Base-by-base conservation (phyloP, 1,140 invertebrate species). In the Nymphalis io region DNA sequence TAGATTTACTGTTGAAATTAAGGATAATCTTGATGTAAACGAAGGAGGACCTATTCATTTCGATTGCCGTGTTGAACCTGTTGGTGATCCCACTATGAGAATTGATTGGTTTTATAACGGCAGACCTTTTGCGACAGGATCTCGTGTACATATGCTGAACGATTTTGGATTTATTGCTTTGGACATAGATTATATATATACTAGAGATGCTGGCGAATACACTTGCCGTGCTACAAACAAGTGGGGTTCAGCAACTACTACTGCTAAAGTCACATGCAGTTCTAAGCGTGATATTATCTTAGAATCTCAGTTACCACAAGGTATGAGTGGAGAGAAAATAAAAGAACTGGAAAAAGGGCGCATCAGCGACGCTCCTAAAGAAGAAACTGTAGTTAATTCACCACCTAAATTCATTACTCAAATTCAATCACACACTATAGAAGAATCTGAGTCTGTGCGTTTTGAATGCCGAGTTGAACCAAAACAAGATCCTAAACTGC, bases 401-500 rank as follows among this genome's bases (percentile, higher is more conserved):
- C 96, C 97, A 61, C 97, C 97, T 10, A 95, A 95, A 84, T 98
- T 98, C 82, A 94, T 97, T 16, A 96, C 96, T 3, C 96, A 97
- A 82, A 97, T 97, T 72, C 93, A 95, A 82, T 96, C 96, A 11
- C 93, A 94, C 15, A 96, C 95, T 2, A 94, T 97, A 3, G 96
- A 96, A 79, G 98, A 99, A 92, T 96, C 96, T 11, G 97, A 99
- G 91, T 94, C 96, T 0, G 95, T 98, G 0, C 95, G 97, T 62
- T 99, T 99, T 83, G 98, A 99, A 89, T 99, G 98, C 80, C 94
- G 96, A 65, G 96, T 99, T 4, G 96, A 98, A 84, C 99, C 98
- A 0, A 97, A 98, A 89, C 96, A 97, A 75, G 98, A 99, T 94
- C 95, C 98, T 1, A 98, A 96, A 70, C 93, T 99, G 71, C 94